These are phyloP conservation scores for Phataginus tetradactyla DNA, from an alignment of 2,797 vertebrate species.

Conservation along the genomic window DNA sequence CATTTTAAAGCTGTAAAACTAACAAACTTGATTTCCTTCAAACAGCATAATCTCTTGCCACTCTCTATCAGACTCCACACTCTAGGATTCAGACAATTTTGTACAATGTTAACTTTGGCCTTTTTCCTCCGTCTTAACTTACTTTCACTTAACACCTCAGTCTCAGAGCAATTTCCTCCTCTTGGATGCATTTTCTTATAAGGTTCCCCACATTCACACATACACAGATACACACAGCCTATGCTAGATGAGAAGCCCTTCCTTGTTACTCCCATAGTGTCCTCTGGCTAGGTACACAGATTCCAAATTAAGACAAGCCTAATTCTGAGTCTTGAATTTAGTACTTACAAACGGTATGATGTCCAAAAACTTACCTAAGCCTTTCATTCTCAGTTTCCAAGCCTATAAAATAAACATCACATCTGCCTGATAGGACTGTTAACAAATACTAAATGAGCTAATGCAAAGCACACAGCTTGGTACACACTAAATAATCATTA, in stretches of 20 bases:
- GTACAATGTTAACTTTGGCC: neutral
- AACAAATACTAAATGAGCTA: constrained; percentile 33
- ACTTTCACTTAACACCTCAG: neutral
- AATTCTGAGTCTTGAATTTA: neutral
- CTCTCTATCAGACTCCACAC: neutral
- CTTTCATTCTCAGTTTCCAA: neutral
- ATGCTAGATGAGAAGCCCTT: neutral
- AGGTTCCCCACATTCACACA: neutral
- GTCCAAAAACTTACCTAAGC: neutral
- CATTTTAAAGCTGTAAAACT: neutral
- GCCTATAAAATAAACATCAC: constrained; percentile 8
- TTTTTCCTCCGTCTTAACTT: neutral
- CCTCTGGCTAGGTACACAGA: neutral
- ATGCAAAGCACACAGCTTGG: neutral
- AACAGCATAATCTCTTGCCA: neutral
- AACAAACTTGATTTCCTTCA: neutral
- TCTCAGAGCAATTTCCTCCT: neutral
- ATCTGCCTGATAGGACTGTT: neutral
- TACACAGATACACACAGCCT: neutral
- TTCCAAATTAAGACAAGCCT: neutral
- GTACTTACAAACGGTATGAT: neutral
- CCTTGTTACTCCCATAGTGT: neutral
- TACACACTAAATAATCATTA: neutral
- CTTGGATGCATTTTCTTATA: neutral
- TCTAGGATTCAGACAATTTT: neutral